A percentile compares a stretch with the other conserved stretches of the same genome.
phyloP scores from a whole-genome alignment of 2,797 vertebrate genomes.

The Protonibea diacanthus region DNA sequence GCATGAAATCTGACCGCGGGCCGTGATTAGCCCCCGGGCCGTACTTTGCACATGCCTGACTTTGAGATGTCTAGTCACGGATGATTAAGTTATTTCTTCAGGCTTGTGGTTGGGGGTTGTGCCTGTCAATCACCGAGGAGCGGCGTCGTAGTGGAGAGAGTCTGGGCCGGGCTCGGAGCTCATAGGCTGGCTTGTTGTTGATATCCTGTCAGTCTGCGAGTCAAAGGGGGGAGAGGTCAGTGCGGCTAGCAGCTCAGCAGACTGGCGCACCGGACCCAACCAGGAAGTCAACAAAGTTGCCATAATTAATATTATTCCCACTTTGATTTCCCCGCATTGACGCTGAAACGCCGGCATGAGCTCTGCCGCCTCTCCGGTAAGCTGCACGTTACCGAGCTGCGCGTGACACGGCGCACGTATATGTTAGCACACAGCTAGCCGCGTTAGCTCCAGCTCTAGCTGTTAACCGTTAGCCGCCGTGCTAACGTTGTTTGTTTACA shows the following conservation, averaged over 20 bases:
- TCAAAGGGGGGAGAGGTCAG: constrained; percentile 52
- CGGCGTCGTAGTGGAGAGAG: neutral
- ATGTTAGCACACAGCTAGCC: constrained; percentile 49
- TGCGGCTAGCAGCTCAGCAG: constrained; percentile 47
- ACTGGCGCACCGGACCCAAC: constrained; percentile 24
- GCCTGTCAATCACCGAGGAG: constrained; percentile 8
- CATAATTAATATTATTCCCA: neutral
- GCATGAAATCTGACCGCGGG: no score
- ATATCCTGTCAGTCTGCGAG: constrained; percentile 49
- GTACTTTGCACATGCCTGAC: no score
- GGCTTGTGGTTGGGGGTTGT: neutral
- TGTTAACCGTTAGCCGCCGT: constrained; percentile 48
- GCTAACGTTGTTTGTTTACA: constrained; percentile 76
- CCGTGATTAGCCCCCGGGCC: no score
- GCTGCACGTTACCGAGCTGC: neutral
- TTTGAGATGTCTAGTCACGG: neutral
- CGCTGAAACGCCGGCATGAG: constrained; percentile 63
- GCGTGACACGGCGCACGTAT: neutral
- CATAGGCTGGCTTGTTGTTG: constrained; percentile 50
- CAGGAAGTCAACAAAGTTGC: constrained; percentile 67
- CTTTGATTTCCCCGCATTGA: neutral
- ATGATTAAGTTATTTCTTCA: neutral
- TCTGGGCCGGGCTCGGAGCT: neutral
- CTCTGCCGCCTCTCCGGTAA: constrained; percentile 72
- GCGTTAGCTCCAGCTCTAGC: constrained; percentile 25